phyloP scores from a whole-genome alignment of 2,797 vertebrate species.

The Acanthornis magna region DNA sequence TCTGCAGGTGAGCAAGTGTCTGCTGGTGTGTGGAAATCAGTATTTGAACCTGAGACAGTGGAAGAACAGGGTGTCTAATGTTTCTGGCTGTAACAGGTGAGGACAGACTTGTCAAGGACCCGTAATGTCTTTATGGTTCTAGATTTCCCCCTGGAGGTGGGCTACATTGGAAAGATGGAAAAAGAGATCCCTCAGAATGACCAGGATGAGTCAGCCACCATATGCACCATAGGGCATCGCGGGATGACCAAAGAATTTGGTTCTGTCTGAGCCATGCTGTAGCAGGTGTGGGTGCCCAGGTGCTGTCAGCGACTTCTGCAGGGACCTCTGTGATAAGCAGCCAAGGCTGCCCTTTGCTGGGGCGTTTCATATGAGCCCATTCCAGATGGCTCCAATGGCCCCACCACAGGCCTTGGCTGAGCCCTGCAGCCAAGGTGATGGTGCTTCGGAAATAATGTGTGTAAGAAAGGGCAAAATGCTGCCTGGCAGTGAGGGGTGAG shows the following conservation, averaged over 20 bases:
- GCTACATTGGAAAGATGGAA: background rate
- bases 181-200: background rate
- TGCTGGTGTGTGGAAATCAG: background rate
- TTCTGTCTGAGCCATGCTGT: background rate
- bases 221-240: fast-evolving
- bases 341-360: background rate
- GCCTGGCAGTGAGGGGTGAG: background rate
- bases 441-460: background rate
- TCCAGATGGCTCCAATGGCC: fast-evolving
- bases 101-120: background rate
- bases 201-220: background rate
- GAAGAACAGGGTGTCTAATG: background rate
- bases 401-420: fast-evolving
- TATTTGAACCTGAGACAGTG: background rate
- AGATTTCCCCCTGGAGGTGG: background rate
- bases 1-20: background rate
- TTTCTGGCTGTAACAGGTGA: background rate
- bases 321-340: background rate
- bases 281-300: fast-evolving
- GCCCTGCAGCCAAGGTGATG: background rate
- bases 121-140: background rate
- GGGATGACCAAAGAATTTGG: background rate
- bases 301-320: background rate
- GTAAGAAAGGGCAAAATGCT: background rate
- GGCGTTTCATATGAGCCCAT: no score